Conservation (phyloP, 2,113 vertebrate genomes). For the Ancistrus triradiatus region DNA sequence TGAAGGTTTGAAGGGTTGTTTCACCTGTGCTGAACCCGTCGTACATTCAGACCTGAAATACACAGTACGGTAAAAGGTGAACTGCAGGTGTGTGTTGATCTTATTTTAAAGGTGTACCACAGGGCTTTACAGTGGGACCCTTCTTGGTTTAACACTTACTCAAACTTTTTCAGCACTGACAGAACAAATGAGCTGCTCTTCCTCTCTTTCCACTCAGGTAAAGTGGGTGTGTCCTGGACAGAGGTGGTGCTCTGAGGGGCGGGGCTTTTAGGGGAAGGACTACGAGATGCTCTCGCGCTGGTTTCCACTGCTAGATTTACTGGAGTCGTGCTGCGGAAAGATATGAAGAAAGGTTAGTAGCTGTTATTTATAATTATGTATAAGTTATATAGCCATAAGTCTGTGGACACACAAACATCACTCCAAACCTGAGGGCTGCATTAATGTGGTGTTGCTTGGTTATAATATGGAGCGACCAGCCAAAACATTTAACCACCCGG, state of each 20-base stretch:
- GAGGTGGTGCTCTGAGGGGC: too few relatives aligned
- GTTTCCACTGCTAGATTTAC: not conserved
- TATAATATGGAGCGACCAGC: too few relatives aligned
- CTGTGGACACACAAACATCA: too few relatives aligned
- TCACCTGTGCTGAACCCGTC: not conserved
- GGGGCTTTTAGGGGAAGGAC: not conserved
- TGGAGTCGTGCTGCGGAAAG: not conserved
- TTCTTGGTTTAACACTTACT: conserved; percentile 54
- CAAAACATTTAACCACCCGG: too few relatives aligned
- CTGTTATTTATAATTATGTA: not conserved
- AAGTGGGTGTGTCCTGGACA: not conserved
- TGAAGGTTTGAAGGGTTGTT: not conserved
- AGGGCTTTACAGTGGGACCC: too few relatives aligned
- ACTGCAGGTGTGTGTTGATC: not conserved
- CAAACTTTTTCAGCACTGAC: conserved; percentile 49
- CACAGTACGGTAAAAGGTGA: not conserved
- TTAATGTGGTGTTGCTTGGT: too few relatives aligned
- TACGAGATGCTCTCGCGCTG: not conserved
- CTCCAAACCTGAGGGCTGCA: too few relatives aligned
- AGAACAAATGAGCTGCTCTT: conserved; percentile 32
- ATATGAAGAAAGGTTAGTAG: not conserved
- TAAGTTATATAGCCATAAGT: too few relatives aligned
- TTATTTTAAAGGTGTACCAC: too few relatives aligned
- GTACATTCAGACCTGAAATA: conserved; percentile 12
- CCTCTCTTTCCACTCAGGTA: not conserved